phyloP scores from a whole-genome alignment of 2,113 vertebrate species.

The Catharus bicknelli region DNA sequence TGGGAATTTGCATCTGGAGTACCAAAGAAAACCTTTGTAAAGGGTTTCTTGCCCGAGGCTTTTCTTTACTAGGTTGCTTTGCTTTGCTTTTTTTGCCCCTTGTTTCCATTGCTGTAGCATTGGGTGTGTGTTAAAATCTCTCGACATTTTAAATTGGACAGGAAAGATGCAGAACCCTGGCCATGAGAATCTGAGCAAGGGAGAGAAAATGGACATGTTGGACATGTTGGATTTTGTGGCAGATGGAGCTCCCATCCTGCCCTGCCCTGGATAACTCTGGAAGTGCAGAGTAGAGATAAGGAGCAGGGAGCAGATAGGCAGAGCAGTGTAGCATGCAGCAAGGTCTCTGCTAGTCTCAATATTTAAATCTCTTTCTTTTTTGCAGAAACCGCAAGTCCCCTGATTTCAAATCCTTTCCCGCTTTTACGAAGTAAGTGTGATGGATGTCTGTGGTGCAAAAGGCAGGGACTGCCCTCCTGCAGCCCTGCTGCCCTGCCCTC shows the following conservation, averaged over 20 bases:
- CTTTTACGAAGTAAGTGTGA: conserved; percentile 85
- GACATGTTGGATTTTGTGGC: background rate
- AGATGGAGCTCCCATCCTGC: background rate
- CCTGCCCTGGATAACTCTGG: background rate
- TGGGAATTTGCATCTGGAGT: background rate
- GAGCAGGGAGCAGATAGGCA: background rate
- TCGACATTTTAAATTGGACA: background rate
- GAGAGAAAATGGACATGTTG: background rate
- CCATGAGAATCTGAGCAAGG: background rate
- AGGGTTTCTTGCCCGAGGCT: background rate
- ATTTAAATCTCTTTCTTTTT: conserved; percentile 72
- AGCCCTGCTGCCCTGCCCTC: background rate
- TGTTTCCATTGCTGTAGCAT: background rate
- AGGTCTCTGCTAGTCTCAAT: conserved; percentile 28
- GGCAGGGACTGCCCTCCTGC: background rate
- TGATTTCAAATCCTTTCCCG: conserved; percentile 85
- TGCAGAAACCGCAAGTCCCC: conserved; percentile 87
- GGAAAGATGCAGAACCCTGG: background rate
- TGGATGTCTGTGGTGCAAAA: background rate
- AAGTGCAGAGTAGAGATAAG: background rate
- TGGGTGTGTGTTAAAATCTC: background rate
- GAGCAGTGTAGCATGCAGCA: background rate
- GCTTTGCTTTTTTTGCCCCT: background rate
- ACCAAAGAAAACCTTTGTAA: background rate
- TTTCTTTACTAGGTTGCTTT: background rate